Conservation (phyloP, 1,140 invertebrate genomes). For the Drosophila ficusphila region DNA sequence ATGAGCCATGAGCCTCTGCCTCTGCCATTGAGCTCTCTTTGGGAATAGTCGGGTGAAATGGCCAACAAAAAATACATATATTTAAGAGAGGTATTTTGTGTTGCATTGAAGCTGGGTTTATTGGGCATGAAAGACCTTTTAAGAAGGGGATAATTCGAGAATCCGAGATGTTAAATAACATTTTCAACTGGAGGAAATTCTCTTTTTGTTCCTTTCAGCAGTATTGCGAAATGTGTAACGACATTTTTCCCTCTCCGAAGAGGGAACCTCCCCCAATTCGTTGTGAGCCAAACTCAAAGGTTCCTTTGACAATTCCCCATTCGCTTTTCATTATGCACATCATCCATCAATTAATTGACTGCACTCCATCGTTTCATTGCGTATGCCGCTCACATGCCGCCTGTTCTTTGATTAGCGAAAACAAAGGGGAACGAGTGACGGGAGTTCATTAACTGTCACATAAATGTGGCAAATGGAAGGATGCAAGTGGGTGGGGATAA, state of each 20-base stretch:
- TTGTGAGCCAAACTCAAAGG: background rate
- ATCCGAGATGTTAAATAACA: too few species aligned
- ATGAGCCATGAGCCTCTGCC: conserved; percentile 16
- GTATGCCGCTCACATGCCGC: conserved; percentile 56
- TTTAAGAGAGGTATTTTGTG: too few species aligned
- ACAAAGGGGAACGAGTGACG: conserved; percentile 56
- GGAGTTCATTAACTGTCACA: conserved; percentile 77
- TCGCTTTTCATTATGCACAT: conserved; percentile 25
- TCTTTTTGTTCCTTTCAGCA: background rate
- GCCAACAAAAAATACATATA: background rate
- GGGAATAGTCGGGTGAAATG: conserved; percentile 17
- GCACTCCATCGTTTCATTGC: conserved; percentile 32
- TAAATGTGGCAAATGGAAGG: conserved; percentile 38
- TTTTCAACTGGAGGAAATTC: too few species aligned
- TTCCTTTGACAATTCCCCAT: conserved; percentile 1
- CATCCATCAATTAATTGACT: conserved; percentile 69
- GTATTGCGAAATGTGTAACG: background rate
- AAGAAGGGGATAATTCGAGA: too few species aligned
- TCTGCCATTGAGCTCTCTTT: conserved; percentile 1
- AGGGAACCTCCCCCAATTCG: background rate
- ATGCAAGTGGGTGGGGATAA: conserved; percentile 6
- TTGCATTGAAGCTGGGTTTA: background rate
- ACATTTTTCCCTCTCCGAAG: background rate
- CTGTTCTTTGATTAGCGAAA: conserved; percentile 64
- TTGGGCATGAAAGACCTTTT: background rate